Evolutionary conservation across 2,113 vertebrate genomes (phyloP).

Genomic region (Callorhinus ursinus): DNA sequence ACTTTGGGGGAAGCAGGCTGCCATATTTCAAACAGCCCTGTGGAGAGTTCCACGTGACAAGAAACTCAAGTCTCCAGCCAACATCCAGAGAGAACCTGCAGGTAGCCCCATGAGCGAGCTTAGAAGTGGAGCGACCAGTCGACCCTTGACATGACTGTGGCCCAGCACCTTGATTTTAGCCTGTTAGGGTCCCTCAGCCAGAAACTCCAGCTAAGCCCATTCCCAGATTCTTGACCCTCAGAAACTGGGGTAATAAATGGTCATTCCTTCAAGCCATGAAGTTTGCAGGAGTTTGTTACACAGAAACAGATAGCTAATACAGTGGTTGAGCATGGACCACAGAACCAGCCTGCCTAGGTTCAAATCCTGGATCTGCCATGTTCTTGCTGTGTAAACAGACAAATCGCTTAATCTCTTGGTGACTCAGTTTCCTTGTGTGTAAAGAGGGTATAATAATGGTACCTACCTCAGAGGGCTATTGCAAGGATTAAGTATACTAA

Average conservation of each 20-base stretch:
- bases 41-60: neutral
- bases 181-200: neutral
- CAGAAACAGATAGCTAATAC: neutral
- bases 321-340: neutral
- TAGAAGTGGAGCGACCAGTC: neutral
- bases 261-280: neutral
- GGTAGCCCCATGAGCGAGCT: neutral
- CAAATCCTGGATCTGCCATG: neutral
- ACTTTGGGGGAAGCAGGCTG: neutral
- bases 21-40: neutral
- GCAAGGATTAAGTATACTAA: neutral
- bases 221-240: neutral
- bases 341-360: neutral
- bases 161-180: neutral
- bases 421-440: neutral
- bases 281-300: neutral
- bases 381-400: neutral
- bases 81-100: neutral
- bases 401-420: neutral
- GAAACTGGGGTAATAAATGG: neutral
- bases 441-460: neutral
- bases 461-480: neutral
- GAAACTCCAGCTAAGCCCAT: neutral
- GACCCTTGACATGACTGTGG: neutral
- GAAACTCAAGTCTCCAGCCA: neutral